Percentiles rank a stretch among this genome's conserved stretches.
phyloP scores from a whole-genome alignment of 1,140 invertebrate species.

The Pseudobourletiella spinata region DNA sequence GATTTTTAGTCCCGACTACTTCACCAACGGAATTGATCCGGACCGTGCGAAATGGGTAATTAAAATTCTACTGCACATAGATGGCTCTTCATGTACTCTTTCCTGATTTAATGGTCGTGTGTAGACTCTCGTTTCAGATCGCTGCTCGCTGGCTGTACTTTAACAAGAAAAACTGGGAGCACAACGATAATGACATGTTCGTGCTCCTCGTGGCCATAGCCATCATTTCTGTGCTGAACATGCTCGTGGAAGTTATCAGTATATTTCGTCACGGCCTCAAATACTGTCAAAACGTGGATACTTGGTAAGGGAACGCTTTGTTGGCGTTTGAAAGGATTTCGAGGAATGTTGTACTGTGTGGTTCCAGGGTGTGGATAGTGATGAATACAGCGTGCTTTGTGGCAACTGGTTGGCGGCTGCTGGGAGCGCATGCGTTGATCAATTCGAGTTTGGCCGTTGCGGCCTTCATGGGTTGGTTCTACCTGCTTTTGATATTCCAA shows the following conservation, averaged over 20 bases:
- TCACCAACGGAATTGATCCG: not conserved
- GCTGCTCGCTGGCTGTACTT: no score
- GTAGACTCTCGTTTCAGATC: no score
- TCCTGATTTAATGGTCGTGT: not conserved
- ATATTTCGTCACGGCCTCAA: not conserved
- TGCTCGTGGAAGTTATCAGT: not conserved
- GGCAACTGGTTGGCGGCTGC: not conserved
- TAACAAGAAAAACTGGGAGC: no score
- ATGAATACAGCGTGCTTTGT: not conserved
- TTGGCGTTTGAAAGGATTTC: not conserved
- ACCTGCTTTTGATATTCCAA: constrained; percentile 69
- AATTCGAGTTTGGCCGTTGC: constrained; percentile 49
- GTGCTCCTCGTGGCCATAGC: no score
- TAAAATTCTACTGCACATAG: not conserved
- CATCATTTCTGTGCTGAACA: not conserved
- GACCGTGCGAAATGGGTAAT: not conserved
- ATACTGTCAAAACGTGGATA: not conserved
- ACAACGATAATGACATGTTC: not conserved
- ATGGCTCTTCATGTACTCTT: not conserved
- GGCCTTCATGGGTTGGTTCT: constrained; percentile 78
- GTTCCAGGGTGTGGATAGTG: not conserved
- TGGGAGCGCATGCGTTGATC: not conserved
- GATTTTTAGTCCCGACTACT: no score
- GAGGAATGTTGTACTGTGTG: not conserved
- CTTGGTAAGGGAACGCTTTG: not conserved